Evolutionary conservation across 2,113 vertebrate species (phyloP).

Genomic region (Condylura cristata): DNA sequence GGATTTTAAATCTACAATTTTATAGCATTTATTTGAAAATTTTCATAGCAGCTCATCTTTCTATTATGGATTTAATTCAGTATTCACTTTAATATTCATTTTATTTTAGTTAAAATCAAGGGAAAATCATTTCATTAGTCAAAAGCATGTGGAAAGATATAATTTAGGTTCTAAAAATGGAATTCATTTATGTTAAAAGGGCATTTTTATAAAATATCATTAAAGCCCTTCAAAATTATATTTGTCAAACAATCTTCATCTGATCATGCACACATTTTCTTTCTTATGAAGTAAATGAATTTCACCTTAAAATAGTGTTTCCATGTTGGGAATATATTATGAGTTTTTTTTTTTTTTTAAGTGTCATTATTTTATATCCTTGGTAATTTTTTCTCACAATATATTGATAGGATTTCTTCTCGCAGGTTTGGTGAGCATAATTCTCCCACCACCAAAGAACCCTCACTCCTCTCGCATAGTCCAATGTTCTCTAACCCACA

Average conservation of each 20-base stretch:
- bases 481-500: too few species aligned
- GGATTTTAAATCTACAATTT: background rate
- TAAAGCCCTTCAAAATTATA: background rate
- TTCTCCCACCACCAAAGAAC: too few species aligned
- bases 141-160: conserved; percentile 25
- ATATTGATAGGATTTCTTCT: too few species aligned
- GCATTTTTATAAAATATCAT: conserved; percentile 22
- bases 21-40: background rate
- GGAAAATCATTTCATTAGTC: conserved; percentile 64
- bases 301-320: conserved; percentile 33
- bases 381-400: too few species aligned
- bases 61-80: conserved; percentile 41
- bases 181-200: conserved; percentile 46
- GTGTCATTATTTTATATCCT: too few species aligned
- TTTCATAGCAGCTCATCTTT: background rate
- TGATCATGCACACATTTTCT: background rate
- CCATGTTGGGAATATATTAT: background rate
- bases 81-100: conserved; percentile 40
- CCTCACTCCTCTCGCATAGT: too few species aligned
- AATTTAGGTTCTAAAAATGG: conserved; percentile 29
- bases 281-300: conserved; percentile 41
- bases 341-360: too few species aligned
- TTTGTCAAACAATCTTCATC: conserved; percentile 51
- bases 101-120: conserved; percentile 56
- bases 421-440: too few species aligned